Conservation (phyloP, 1,140 invertebrate genomes). For the Conus betulinus region DNA sequence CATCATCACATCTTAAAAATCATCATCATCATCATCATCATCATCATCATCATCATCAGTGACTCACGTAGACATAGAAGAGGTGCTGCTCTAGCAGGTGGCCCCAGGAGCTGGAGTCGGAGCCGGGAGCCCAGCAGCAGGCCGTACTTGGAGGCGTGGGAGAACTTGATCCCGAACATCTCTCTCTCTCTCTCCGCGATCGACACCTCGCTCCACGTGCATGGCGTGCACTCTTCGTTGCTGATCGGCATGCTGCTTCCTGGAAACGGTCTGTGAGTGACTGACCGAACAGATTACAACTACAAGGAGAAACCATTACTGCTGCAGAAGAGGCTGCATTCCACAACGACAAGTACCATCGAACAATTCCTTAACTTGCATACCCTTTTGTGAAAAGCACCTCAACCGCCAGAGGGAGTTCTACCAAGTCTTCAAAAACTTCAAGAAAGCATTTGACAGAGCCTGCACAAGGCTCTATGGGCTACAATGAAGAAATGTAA, state of each 20-base stretch:
- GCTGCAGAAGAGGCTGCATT: background rate
- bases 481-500: no score
- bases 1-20: background rate
- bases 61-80: background rate
- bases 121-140: background rate
- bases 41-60: background rate
- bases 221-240: background rate
- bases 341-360: background rate
- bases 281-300: background rate
- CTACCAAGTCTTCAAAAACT: no score
- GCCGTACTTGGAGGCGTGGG: background rate
- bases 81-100: background rate
- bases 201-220: conserved; percentile 13
- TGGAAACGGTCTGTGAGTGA: background rate
- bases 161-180: background rate
- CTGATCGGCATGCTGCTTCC: background rate
- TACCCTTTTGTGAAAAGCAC: no score
- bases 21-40: background rate
- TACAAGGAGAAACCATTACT: background rate
- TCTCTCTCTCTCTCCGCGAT: background rate
- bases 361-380: background rate
- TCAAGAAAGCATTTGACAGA: no score
- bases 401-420: no score
- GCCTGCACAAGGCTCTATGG: no score
- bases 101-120: background rate